Conservation (phyloP, 2,113 vertebrate genomes). For the Ceyx cyanopectus region DNA sequence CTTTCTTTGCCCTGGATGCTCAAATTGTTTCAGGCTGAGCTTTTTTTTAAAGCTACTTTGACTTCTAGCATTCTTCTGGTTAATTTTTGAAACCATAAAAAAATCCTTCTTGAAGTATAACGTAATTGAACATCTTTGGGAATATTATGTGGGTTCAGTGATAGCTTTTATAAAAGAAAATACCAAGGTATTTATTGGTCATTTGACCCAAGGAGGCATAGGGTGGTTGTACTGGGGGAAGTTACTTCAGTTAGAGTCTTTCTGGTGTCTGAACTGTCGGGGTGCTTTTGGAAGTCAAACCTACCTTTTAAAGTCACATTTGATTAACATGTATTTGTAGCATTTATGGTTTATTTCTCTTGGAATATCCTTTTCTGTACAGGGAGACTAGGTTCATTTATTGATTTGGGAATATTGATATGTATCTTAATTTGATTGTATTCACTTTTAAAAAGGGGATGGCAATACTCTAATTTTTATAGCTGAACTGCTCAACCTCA, state of each 20-base stretch:
- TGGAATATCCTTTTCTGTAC: not conserved
- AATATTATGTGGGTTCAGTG: not conserved
- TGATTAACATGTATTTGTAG: not conserved
- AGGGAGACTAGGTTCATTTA: not conserved
- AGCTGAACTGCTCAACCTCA: not conserved
- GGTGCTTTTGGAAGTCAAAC: not conserved
- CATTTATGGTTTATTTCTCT: not conserved
- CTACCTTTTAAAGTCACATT: not conserved
- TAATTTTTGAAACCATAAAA: not conserved
- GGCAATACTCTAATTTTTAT: not conserved
- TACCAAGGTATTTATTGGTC: fast-evolving
- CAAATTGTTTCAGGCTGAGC: not conserved
- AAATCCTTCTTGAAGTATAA: not conserved
- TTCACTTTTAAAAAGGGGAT: not conserved
- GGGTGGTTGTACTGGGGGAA: not conserved
- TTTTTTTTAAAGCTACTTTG: not conserved
- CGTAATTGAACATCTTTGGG: not conserved
- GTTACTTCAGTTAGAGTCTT: not conserved
- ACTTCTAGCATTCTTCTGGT: not conserved
- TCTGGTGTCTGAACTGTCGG: not conserved
- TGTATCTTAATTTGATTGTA: not conserved
- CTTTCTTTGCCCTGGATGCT: not conserved
- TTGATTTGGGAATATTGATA: not conserved
- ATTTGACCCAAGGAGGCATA: not conserved
- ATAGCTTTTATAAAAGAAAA: not conserved